Percentiles rank a stretch among this genome's conserved stretches.
Evolutionary conservation across 2,113 vertebrate species (phyloP).

Genomic region (Cyanoramphus novaezelandiae): DNA sequence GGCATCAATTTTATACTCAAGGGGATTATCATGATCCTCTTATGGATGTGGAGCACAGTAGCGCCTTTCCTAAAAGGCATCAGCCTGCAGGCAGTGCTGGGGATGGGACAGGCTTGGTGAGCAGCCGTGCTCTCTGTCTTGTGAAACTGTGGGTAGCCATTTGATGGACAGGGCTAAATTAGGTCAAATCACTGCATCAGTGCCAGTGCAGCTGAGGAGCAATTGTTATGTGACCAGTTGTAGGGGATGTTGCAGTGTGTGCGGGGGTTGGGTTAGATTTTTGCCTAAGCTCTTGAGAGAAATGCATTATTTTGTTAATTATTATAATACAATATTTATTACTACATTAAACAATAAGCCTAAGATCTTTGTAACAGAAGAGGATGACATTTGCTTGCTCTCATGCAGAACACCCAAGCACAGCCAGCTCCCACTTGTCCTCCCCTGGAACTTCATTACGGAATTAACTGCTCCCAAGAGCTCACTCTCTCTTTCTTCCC

Average conservation of each 20-base stretch:
- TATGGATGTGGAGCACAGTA: neutral
- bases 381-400: neutral
- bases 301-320: neutral
- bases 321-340: constrained; percentile 2
- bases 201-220: neutral
- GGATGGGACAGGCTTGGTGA: neutral
- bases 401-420: neutral
- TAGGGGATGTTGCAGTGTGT: neutral
- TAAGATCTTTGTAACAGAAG: neutral
- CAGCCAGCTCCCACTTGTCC: neutral
- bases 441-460: constrained; percentile 49
- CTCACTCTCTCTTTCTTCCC: neutral
- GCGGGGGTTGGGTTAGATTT: neutral
- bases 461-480: constrained; percentile 47
- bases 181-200: neutral
- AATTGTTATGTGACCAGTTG: neutral
- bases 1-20: neutral
- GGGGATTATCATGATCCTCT: constrained; percentile 23
- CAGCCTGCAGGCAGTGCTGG: neutral
- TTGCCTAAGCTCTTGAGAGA: neutral
- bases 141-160: neutral
- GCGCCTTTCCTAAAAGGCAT: neutral
- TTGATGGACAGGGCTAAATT: neutral
- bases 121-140: neutral
- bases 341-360: neutral